A percentile compares a stretch with the other conserved stretches of the same genome.
Evolutionary conservation across 2,113 vertebrate genomes (phyloP).

Genomic region (Hoplias malabaricus): DNA sequence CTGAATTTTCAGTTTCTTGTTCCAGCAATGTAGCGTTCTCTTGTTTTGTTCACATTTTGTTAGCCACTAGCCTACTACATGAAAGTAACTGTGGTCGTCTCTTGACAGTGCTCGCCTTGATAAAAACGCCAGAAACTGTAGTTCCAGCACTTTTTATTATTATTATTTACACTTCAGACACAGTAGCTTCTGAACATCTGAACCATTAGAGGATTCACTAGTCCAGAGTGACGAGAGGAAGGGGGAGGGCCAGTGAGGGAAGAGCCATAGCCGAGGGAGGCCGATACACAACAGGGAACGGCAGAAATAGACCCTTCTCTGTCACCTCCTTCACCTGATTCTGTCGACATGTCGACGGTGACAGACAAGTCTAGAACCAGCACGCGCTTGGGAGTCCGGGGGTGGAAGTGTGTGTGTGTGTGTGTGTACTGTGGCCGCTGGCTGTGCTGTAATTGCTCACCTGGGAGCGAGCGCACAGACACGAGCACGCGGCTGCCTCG

Average conservation of each 20-base stretch:
- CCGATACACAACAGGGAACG: conserved; percentile 1
- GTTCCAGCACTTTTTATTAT: too few relatives aligned
- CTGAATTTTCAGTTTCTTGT: too few relatives aligned
- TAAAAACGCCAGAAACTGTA: too few relatives aligned
- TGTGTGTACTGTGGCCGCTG: conserved; percentile 16
- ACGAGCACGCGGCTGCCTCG: not conserved
- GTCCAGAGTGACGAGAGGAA: not conserved
- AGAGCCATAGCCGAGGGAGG: not conserved
- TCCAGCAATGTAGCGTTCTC: too few relatives aligned
- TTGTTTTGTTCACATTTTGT: not conserved
- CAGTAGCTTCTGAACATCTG: too few relatives aligned
- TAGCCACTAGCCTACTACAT: not conserved
- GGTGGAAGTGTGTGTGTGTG: conserved; percentile 17
- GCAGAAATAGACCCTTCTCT: conserved; percentile 25
- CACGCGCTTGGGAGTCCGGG: conserved; percentile 2
- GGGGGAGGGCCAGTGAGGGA: not conserved
- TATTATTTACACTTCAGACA: too few relatives aligned
- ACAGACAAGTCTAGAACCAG: conserved; percentile 17
- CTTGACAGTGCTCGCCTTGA: too few relatives aligned
- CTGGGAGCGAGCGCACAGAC: conserved; percentile 32
- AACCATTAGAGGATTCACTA: too few relatives aligned
- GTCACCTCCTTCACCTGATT: conserved; percentile 8
- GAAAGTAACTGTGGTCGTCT: not conserved
- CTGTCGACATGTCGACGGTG: not conserved
- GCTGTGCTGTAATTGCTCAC: conserved; percentile 53